Evolutionary conservation across 2,888 invertebrate genomes (phyloP).

Genomic region (Brachyopa scutellaris): DNA sequence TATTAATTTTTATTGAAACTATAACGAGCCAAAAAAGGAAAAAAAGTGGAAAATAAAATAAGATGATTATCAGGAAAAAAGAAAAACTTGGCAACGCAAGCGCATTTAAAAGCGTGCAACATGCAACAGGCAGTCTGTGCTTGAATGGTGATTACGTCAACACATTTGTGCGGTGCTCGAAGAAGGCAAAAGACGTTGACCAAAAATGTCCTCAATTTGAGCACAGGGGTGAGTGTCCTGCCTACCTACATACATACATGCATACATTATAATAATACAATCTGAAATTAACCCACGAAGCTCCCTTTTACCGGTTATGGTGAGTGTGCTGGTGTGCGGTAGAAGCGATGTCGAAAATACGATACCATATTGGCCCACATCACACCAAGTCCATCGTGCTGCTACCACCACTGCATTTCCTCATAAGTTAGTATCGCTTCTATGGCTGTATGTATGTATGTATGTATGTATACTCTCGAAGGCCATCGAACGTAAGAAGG

Average conservation of each 20-base stretch:
- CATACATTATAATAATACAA: no score
- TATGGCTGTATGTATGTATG: not conserved
- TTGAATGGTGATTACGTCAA: constrained; percentile 16
- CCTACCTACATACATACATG: not conserved
- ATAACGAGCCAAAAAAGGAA: not conserved
- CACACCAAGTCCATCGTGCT: not conserved
- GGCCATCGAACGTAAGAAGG: constrained; percentile 28
- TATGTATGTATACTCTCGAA: constrained; percentile 1
- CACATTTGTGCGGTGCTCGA: not conserved
- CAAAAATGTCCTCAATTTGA: constrained; percentile 17
- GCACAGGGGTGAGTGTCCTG: not conserved
- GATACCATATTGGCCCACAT: constrained; percentile 10
- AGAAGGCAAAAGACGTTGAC: not conserved
- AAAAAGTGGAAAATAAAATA: not conserved
- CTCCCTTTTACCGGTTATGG: not conserved
- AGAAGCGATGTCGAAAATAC: constrained; percentile 3
- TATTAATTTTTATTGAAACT: constrained; percentile 20
- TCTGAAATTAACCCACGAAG: not conserved
- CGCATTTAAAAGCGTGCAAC: constrained; percentile 8
- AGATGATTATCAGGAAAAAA: not conserved
- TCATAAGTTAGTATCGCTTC: not conserved
- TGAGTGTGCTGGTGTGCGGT: not conserved
- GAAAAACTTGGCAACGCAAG: constrained; percentile 17
- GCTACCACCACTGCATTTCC: not conserved
- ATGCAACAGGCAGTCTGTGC: constrained; percentile 35